These are phyloP conservation scores for Cercopithecus mona DNA, from an alignment of 2,113 vertebrate genomes.

Conservation along the genomic window DNA sequence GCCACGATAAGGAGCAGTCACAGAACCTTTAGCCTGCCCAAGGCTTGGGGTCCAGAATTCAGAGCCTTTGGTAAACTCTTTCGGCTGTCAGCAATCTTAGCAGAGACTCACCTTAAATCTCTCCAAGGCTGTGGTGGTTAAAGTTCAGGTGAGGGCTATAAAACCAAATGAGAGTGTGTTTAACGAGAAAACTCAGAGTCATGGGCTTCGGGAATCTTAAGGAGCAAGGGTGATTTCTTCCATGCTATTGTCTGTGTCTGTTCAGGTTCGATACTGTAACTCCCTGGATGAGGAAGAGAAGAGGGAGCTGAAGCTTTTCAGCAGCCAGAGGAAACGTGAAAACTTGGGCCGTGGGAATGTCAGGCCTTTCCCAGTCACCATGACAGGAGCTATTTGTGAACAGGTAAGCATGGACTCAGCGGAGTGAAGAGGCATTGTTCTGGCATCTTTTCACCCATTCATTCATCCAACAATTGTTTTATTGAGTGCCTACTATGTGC, in stretches of 20 bases:
- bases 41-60: not conserved
- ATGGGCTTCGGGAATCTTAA: not conserved
- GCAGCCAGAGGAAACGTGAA: conserved; percentile 96
- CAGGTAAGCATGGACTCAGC: conserved; percentile 86
- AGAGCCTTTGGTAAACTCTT: not conserved
- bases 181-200: not conserved
- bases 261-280: conserved; percentile 96
- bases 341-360: conserved; percentile 97
- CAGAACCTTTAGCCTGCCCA: not conserved
- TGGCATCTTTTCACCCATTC: too few species aligned
- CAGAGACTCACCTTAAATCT: not conserved
- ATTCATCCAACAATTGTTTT: not conserved
- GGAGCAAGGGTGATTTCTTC: not conserved
- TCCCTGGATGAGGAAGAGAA: conserved; percentile 98
- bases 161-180: not conserved
- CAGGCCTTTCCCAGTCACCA: conserved; percentile 96
- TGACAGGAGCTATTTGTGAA: conserved; percentile 97
- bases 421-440: accelerated
- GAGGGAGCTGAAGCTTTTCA: conserved; percentile 98
- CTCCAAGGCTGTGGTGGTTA: not conserved
- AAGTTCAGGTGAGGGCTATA: not conserved
- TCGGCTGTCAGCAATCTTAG: accelerated
- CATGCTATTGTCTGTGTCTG: not conserved
- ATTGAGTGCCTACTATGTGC: accelerated
- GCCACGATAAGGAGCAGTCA: not conserved